Conservation (phyloP, 2,888 invertebrate genomes). For the Volucella zonaria region DNA sequence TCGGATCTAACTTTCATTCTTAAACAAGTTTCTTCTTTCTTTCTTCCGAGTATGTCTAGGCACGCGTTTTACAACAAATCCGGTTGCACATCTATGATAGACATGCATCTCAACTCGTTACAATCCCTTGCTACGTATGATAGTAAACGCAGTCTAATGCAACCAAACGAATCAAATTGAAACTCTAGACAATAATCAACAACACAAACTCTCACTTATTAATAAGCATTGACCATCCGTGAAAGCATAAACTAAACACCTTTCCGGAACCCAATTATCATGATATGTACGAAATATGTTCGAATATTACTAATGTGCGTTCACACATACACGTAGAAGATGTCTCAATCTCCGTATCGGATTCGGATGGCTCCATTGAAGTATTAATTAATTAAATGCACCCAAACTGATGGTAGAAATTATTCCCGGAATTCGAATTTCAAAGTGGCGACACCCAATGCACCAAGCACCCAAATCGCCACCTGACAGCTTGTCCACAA, state of each 20-base stretch:
- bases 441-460: slow-evolving; percentile 9
- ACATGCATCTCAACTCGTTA: too few relatives aligned
- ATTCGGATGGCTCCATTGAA: slow-evolving; percentile 17
- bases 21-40: too few relatives aligned
- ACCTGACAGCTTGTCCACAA: slow-evolving; percentile 4
- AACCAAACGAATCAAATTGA: slow-evolving; percentile 2
- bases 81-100: too few relatives aligned
- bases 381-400: slow-evolving; percentile 38
- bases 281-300: slow-evolving; percentile 3
- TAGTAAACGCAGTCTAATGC: not conserved
- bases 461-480: slow-evolving; percentile 27
- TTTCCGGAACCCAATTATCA: slow-evolving; percentile 48
- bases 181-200: not conserved
- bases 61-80: too few relatives aligned
- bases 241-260: slow-evolving; percentile 35
- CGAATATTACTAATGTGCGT: too few relatives aligned
- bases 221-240: slow-evolving; percentile 7
- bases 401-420: slow-evolving; percentile 16
- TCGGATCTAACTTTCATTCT: too few relatives aligned
- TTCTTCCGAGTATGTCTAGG: too few relatives aligned
- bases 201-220: slow-evolving; percentile 43
- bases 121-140: too few relatives aligned
- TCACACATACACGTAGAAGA: not conserved
- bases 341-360: slow-evolving; percentile 30
- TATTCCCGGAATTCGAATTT: slow-evolving; percentile 46